Conservation (phyloP, 2,113 vertebrate genomes). For the Nycticryphes semicollaris region DNA sequence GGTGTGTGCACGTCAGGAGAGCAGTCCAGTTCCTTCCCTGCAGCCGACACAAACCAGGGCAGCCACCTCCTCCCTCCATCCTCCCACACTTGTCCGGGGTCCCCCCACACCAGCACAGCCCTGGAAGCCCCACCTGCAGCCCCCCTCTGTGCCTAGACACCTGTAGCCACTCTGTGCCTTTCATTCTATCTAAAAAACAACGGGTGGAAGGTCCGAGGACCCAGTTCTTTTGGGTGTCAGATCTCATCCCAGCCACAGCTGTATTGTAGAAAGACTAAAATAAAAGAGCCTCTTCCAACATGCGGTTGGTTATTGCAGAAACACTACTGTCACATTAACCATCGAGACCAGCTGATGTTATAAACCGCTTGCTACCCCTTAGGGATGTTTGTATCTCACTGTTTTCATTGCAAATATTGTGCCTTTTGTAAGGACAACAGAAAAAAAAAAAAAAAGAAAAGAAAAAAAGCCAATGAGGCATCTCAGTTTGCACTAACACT, state of each 20-base stretch:
- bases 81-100: not conserved
- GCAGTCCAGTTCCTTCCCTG: not conserved
- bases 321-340: not conserved
- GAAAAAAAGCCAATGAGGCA: slow-evolving; percentile 13
- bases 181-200: not conserved
- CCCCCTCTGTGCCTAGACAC: rapidly evolving
- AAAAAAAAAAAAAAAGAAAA: not conserved
- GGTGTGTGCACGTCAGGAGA: not conserved
- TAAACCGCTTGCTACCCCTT: not conserved
- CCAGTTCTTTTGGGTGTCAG: not conserved
- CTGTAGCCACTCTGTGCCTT: not conserved
- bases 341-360: not conserved
- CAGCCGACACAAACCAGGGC: not conserved
- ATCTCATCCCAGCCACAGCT: not conserved
- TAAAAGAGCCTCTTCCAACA: not conserved
- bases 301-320: not conserved
- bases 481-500: slow-evolving; percentile 70
- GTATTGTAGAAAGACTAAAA: not conserved
- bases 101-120: not conserved
- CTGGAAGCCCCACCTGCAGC: not conserved
- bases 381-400: slow-evolving; percentile 1
- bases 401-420: not conserved
- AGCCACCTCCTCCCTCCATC: not conserved
- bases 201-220: not conserved
- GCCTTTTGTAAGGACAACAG: slow-evolving; percentile 3